These are phyloP conservation scores for Drosophila nr. fundita DNA, from an alignment of 2,888 invertebrate species.

Conservation along the genomic window DNA sequence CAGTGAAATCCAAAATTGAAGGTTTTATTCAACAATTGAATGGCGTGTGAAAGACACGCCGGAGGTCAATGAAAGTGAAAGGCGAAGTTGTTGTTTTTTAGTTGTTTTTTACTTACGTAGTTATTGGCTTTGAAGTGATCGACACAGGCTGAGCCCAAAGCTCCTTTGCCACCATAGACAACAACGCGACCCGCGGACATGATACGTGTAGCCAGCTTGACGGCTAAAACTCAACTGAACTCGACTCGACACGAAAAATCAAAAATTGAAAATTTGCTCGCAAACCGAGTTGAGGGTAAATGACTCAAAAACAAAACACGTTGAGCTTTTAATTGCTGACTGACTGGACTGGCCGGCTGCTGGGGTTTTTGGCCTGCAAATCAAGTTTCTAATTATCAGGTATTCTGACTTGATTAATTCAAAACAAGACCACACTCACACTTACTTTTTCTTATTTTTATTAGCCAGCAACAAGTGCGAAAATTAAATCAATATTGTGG, in stretches of 20 bases:
- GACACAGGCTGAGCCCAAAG: slow-evolving; percentile 95
- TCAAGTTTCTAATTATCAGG: slow-evolving; percentile 39
- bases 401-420: slow-evolving; percentile 43
- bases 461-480: slow-evolving; percentile 51
- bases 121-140: slow-evolving; percentile 95
- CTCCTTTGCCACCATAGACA: slow-evolving; percentile 98
- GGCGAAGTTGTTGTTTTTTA: slow-evolving; percentile 17
- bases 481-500: slow-evolving; percentile 48
- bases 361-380: slow-evolving; percentile 44
- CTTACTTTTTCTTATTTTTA: background rate
- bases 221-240: slow-evolving; percentile 52
- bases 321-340: slow-evolving; percentile 12
- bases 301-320: slow-evolving; percentile 19
- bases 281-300: slow-evolving; percentile 7
- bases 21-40: slow-evolving; percentile 40
- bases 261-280: slow-evolving; percentile 23
- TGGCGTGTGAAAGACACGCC: slow-evolving; percentile 9
- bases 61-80: slow-evolving; percentile 54
- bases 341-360: slow-evolving; percentile 2
- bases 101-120: slow-evolving; percentile 88
- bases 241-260: slow-evolving; percentile 10
- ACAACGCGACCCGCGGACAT: slow-evolving; percentile 91
- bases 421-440: slow-evolving; percentile 26
- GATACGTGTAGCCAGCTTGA: slow-evolving; percentile 71
- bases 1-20: slow-evolving; percentile 20